phyloP scores from a whole-genome alignment of 2,797 vertebrate genomes.

The Hephaestus fuliginosus region DNA sequence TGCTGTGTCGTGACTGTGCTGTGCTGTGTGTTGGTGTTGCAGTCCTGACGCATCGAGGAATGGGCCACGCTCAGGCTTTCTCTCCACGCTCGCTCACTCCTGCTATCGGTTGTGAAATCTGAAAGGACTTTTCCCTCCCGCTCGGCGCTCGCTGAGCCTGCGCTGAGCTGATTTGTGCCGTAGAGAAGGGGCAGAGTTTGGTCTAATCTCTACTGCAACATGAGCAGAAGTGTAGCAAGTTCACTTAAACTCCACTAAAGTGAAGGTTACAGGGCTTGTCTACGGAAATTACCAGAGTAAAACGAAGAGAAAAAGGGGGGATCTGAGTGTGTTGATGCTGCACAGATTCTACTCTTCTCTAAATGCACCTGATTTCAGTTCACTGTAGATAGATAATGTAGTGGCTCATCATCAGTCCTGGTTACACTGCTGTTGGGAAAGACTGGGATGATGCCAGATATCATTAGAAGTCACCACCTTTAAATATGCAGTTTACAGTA shows the following conservation, averaged over 20 bases:
- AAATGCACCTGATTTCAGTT: neutral
- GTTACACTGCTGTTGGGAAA: neutral
- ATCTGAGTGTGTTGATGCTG: neutral
- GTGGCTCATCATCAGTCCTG: neutral
- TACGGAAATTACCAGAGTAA: neutral
- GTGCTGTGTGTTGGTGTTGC: constrained; percentile 53
- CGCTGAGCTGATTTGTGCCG: constrained; percentile 58
- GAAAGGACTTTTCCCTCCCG: constrained; percentile 45
- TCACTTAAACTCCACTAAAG: constrained; percentile 24
- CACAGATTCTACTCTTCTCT: neutral
- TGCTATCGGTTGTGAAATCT: constrained; percentile 74
- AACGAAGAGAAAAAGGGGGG: neutral
- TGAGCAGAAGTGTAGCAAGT: constrained; percentile 27
- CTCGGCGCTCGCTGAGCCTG: constrained; percentile 34
- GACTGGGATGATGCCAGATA: neutral
- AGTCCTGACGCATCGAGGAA: constrained; percentile 68
- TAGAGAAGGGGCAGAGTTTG: constrained; percentile 41
- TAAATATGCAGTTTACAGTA: neutral
- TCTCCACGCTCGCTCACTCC: constrained; percentile 62
- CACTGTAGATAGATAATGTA: neutral
- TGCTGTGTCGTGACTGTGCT: constrained; percentile 67
- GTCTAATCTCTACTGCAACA: constrained; percentile 65
- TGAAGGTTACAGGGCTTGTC: constrained; percentile 45
- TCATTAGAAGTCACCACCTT: neutral
- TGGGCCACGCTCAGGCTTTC: constrained; percentile 40